These are phyloP conservation scores for Cladorhizidae sp. DNA, from an alignment of 37 sponge, comb jelly and placozoan genomes.

Conservation along the genomic window DNA sequence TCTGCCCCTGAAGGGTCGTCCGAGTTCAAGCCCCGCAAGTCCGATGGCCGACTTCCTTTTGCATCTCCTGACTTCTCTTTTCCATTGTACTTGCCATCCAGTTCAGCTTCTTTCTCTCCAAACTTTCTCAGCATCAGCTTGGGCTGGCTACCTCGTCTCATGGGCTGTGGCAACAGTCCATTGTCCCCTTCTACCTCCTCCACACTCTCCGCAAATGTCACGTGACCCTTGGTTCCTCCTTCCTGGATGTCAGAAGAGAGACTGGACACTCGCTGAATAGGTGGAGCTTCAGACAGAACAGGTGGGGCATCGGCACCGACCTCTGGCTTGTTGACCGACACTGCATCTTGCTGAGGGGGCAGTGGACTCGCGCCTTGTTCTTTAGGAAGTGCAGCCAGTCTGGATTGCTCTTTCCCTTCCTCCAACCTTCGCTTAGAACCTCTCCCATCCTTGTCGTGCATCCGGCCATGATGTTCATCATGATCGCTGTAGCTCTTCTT, in stretches of 20 bases:
- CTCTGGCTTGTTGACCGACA: neutral
- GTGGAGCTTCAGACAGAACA: too few relatives aligned
- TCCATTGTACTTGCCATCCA: constrained; percentile 1
- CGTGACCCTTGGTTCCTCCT: constrained; percentile 1
- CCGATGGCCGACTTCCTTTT: neutral
- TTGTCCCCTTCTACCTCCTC: neutral
- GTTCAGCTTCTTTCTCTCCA: constrained; percentile 5
- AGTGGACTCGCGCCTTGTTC: constrained; percentile 1
- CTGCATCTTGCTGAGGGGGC: constrained; percentile 5
- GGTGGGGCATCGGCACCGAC: neutral
- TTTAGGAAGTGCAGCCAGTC: constrained; percentile 25
- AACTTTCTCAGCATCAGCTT: constrained; percentile 56
- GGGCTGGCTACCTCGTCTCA: constrained; percentile 6
- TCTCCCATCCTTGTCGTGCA: neutral
- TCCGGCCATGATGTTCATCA: neutral
- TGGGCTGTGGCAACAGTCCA: neutral
- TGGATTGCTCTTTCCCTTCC: constrained; percentile 1
- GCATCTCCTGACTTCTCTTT: constrained; percentile 10
- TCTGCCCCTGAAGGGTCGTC: neutral
- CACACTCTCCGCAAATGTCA: constrained; percentile 17
- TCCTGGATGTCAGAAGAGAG: constrained; percentile 3
- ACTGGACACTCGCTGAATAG: neutral
- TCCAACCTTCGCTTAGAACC: constrained; percentile 4
- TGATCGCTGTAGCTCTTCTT: constrained; percentile 12
- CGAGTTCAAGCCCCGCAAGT: neutral